Percentiles rank a stretch among this genome's conserved stretches.
Conservation (phyloP, 2,797 vertebrate genomes). For the Pseudopleuronectes americanus region DNA sequence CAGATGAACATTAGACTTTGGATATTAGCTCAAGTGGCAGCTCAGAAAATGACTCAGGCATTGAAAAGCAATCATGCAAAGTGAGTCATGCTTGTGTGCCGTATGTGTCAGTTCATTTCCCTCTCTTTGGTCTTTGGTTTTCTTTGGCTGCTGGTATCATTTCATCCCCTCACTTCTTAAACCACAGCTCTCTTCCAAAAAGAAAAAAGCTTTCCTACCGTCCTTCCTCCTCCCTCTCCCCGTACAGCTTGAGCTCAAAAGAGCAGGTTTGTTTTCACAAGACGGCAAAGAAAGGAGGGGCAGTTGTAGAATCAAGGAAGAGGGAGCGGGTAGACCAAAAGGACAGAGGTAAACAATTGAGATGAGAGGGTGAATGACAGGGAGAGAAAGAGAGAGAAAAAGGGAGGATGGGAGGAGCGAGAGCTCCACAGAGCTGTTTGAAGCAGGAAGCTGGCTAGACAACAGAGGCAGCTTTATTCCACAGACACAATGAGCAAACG, state of each 20-base stretch:
- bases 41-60: slow-evolving; percentile 59
- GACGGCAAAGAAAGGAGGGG: slow-evolving; percentile 48
- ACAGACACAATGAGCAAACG: slow-evolving; percentile 81
- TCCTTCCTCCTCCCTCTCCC: slow-evolving; percentile 47
- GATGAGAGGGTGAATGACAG: slow-evolving; percentile 61
- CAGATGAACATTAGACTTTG: slow-evolving; percentile 34
- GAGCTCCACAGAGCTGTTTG: slow-evolving; percentile 78
- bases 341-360: slow-evolving; percentile 63
- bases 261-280: slow-evolving; percentile 74
- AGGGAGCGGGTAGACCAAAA: slow-evolving; percentile 39
- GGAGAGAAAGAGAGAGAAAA: slow-evolving; percentile 27
- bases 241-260: slow-evolving; percentile 64
- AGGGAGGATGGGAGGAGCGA: slow-evolving; percentile 60
- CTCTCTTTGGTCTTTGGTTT: slow-evolving; percentile 62
- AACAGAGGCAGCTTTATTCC: slow-evolving; percentile 85
- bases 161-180: slow-evolving; percentile 58
- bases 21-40: slow-evolving; percentile 58
- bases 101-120: slow-evolving; percentile 65
- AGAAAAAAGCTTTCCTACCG: slow-evolving; percentile 14
- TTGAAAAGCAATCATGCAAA: slow-evolving; percentile 69
- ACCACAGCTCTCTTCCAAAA: slow-evolving; percentile 35
- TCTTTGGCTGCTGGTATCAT: slow-evolving; percentile 66
- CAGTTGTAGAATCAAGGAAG: slow-evolving; percentile 39
- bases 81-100: slow-evolving; percentile 69
- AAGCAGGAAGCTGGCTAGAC: slow-evolving; percentile 87